Evolutionary conservation across 2,113 vertebrate genomes (phyloP), one percentile per base, ranked within the genome.

Genomic region (Rana temporaria): DNA sequence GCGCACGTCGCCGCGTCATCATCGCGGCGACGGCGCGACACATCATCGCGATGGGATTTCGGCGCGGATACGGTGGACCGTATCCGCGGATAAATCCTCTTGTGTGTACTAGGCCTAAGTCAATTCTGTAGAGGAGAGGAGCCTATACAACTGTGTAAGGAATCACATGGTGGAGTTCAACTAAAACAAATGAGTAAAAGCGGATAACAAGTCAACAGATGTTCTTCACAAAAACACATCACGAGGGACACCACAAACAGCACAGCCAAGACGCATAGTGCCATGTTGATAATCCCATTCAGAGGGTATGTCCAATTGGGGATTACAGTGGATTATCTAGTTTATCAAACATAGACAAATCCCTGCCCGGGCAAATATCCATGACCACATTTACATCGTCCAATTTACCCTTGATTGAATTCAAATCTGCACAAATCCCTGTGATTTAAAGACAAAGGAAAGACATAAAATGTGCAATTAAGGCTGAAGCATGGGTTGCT

Each of bases 331-430:
- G 59, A 78, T 64, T 78, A 63, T 56, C 24, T 52, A 34, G 76
- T 66, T 56, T 79, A 75, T 79, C 63, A 79, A 67, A 67, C 62
- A 66, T 55, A 79, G 26, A 56, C 16, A 67, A 79, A 67, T 79
- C 34, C 75, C 20, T 55, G 64, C 38, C 3, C 38, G 30, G 30
- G 62, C 30, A 74, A 75, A 75, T 75, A 62, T 42, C 56, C 56
- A 62, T 62, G 57, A 62, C 60, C 42, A 65, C 24, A 78, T 78
- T 78, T 65, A 48, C 48, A 78, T 60, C 30, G 42, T 53, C 24
- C 59, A 78, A 78, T 64, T 65, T 63, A 52, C 22, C 48, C 4
- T 48, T 53, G 75, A 78, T 78, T 53, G n/a, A 60, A 62, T 22
- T 62, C 30, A 42, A 74, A 38, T 62, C 74, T 62, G 56, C 22